Conservation (phyloP, 2,113 vertebrate genomes). For the Orycteropus afer region DNA sequence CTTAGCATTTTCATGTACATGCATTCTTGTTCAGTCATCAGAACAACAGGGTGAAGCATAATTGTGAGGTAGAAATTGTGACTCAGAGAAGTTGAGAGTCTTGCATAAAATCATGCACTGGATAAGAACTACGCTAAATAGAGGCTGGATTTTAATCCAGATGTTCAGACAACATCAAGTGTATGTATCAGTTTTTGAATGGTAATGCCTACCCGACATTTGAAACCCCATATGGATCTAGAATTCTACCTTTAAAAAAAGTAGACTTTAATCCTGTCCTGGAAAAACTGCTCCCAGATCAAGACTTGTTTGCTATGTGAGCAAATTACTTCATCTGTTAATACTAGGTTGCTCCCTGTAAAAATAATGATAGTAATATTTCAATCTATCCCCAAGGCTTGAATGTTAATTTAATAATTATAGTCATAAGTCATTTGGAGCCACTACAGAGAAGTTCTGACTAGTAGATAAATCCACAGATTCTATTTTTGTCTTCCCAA, state of each 20-base stretch:
- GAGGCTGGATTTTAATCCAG: neutral
- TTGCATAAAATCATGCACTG: neutral
- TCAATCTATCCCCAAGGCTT: neutral
- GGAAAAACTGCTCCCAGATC: neutral
- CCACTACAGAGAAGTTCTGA: neutral
- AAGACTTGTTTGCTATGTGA: neutral
- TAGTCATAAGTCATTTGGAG: constrained; percentile 15
- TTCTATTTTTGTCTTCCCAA: constrained; percentile 9
- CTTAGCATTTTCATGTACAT: constrained; percentile 10
- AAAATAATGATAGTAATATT: constrained; percentile 29
- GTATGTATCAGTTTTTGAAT: neutral
- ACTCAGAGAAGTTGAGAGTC: neutral
- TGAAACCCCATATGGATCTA: neutral
- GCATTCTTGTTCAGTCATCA: neutral
- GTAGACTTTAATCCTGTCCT: neutral
- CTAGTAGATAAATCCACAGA: neutral
- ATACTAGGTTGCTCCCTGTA: constrained; percentile 23
- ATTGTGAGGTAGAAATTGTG: neutral
- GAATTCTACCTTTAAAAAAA: neutral
- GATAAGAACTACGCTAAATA: neutral
- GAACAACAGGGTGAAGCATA: neutral
- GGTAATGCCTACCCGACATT: accelerated
- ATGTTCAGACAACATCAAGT: neutral
- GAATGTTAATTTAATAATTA: constrained; percentile 52
- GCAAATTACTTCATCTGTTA: constrained; percentile 33